Base-by-base conservation (phyloP, 2,888 invertebrate genomes). In the Nysson spinosus region DNA sequence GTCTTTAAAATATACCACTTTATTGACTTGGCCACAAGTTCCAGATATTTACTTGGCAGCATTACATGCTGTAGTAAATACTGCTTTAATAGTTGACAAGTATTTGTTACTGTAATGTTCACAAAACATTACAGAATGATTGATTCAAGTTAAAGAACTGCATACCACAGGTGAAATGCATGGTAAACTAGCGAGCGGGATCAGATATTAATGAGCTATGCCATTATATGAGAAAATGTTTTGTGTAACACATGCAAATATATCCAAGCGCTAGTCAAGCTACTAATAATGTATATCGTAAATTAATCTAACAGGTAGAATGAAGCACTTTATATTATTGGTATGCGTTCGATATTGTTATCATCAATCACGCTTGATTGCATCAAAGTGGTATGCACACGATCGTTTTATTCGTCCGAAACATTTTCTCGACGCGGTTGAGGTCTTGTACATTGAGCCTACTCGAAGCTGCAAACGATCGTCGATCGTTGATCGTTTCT, bases 121-220 rank as follows among this genome's bases (percentile, higher is more conserved):
- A 30, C 11, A 17, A 26, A 42, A 11, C 32, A 50, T 40, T 30
- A 7, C 37, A n/a, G 14, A 39, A 9, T n/a, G 22, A 6, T 55
- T 2, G 26, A 24, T 20, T 20, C 3, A 51, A 60, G 58, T 34
- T 35, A 7, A 26, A 17, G 28, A 22, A 24, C 22, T 17, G 17
- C 26, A 34, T 26, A 44, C 47, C 37, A 17, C 28, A 49, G 49
- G 28, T 39, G 22, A 60, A 69, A 67, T 64, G 67, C 69, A 75
- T 64, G 62, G 60, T 76, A 76, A 76, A 67, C 62, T 73, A 67
- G 57, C 54, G 56, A 60, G 58, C 60, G 69, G 66, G 40, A 50
- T 44, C 32, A 51, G 39, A 47, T 11, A 47, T 42, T 22, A 46
- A n/a, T n/a, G n/a, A n/a, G n/a, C n/a, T 24, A 26, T 11, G 14